Evolutionary conservation across 2,888 invertebrate species (phyloP).

Genomic region (Crepidodera aurea): DNA sequence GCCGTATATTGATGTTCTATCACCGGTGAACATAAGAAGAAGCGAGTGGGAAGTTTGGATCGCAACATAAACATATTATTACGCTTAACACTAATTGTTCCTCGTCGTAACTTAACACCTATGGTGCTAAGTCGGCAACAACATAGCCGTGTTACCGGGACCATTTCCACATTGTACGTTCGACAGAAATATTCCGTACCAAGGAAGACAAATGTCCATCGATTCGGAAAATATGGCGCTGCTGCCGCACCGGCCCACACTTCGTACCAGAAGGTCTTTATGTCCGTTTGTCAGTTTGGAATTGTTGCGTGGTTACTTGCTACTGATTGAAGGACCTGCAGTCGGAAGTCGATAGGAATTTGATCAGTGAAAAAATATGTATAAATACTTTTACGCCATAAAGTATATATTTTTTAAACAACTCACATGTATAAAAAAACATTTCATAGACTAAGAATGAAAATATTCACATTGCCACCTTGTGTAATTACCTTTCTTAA

Average conservation of each 20-base stretch:
- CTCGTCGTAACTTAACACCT: constrained; percentile 59
- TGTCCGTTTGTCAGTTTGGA: not conserved
- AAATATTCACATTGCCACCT: too few species aligned
- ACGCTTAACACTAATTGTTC: constrained; percentile 59
- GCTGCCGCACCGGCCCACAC: constrained; percentile 56
- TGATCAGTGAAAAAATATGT: too few species aligned
- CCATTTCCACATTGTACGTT: constrained; percentile 54
- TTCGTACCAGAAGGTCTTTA: constrained; percentile 14
- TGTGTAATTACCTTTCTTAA: too few species aligned
- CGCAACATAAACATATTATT: constrained; percentile 57
- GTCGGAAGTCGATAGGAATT: not conserved
- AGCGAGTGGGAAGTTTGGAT: constrained; percentile 39
- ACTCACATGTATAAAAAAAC: too few species aligned
- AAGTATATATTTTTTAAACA: too few species aligned
- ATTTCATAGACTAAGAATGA: too few species aligned
- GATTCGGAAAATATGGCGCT: constrained; percentile 50
- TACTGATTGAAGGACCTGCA: constrained; percentile 7
- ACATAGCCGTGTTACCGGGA: constrained; percentile 38
- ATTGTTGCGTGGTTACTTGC: not conserved
- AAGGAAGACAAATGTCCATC: constrained; percentile 55
- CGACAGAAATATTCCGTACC: constrained; percentile 57
- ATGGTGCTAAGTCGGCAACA: constrained; percentile 54
- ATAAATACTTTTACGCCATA: too few species aligned
- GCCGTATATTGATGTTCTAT: constrained; percentile 26
- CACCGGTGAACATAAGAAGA: constrained; percentile 34